A percentile compares a stretch with the other conserved stretches of the same genome.
These are phyloP conservation scores for Aphelinus atriplicis DNA, from an alignment of 1,140 invertebrate species.

Conservation along the genomic window DNA sequence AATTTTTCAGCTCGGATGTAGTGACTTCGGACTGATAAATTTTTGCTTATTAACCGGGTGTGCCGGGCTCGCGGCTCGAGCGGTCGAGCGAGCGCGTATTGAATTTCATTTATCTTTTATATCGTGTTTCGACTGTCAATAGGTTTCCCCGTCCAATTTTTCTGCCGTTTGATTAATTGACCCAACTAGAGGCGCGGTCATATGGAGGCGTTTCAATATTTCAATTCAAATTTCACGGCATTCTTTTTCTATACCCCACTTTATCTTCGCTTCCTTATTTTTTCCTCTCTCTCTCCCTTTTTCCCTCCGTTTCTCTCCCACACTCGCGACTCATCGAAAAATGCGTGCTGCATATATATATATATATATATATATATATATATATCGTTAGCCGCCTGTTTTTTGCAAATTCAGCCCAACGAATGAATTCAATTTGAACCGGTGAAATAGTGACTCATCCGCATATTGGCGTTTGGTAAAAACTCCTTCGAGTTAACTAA, in stretches of 20 bases:
- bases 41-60: slow-evolving; percentile 54
- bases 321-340: too few species aligned
- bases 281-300: not conserved
- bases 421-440: too few species aligned
- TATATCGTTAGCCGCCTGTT: too few species aligned
- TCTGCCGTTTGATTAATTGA: slow-evolving; percentile 57
- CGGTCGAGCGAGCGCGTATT: slow-evolving; percentile 40
- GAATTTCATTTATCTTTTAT: slow-evolving; percentile 59
- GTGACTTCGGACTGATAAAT: slow-evolving; percentile 45
- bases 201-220: slow-evolving; percentile 28
- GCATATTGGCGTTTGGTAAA: too few species aligned
- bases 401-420: too few species aligned
- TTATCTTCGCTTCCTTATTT: slow-evolving; percentile 1
- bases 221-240: slow-evolving; percentile 22
- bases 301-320: too few species aligned
- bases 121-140: slow-evolving; percentile 53
- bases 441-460: too few species aligned
- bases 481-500: too few species aligned
- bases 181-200: slow-evolving; percentile 18
- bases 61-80: not conserved
- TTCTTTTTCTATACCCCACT: not conserved
- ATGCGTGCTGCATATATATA: too few species aligned
- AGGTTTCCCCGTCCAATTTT: slow-evolving; percentile 58
- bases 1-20: slow-evolving; percentile 7
- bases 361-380: too few species aligned